Evolutionary conservation across 1,140 invertebrate genomes (phyloP), one percentile per base, ranked within the genome.

Genomic region (Lepidotrigona ventralis): DNA sequence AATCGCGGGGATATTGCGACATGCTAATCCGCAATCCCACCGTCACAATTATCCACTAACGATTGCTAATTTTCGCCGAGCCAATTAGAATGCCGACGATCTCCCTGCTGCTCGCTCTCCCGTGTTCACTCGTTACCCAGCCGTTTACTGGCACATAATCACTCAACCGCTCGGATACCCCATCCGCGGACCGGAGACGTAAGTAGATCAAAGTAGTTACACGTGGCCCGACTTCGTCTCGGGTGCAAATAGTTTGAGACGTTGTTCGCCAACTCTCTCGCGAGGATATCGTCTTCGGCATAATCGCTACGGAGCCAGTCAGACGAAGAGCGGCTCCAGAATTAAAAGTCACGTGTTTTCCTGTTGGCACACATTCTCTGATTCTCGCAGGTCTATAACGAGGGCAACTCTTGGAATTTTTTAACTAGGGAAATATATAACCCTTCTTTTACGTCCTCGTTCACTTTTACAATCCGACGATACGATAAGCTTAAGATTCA

Each of bases 71-170:
- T 87, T 85, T 51, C 68, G 74, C 58, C 51, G 60, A 81, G 80
- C 77, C 80, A 89, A 90, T 90, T 90, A 84, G 68, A 82, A 74
- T 80, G 68, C 82, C 81, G 84, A 79, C 81, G 85, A 81, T 87
- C 70, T 23, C 26, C n/a, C n/a, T n/a, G n/a, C 19, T 26, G 0
- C 12, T 46, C 39, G 11, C 66, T 74, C 23, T 60, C 23, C 58
- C 58, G 58, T 60, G 58, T 60, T 60, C 23, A 23, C 58, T 60
- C n/a, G 58, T 60, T 23, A 68, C 17, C 12, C 26, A 9, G 5
- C n/a, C 63, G 23, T 39, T 51, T 53, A 2, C 26, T 1, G 8
- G 12, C 39, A 58, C 64, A 23, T 63, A 63, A 51, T 60, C 78
- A 12, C 66, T 80, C 78, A 29, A 71, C n/a, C 26, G 54, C 53